These are phyloP conservation scores for Eleutherodactylus coqui DNA, from an alignment of 2,797 vertebrate genomes.

Conservation along the genomic window DNA sequence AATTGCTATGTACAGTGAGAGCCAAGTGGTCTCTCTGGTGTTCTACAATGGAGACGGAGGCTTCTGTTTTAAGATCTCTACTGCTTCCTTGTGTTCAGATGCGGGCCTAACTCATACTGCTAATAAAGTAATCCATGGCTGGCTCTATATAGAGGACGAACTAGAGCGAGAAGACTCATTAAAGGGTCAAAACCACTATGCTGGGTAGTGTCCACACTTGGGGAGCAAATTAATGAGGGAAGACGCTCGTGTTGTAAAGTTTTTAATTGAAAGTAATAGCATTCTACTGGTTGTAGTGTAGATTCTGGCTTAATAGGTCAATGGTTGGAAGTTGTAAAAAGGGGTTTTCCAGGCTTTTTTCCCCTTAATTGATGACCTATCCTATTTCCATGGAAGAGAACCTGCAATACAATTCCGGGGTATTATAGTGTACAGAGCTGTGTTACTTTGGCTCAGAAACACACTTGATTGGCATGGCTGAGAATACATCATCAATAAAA, in stretches of 20 bases:
- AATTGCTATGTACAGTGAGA: conserved; percentile 38
- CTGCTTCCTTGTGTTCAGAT: conserved; percentile 66
- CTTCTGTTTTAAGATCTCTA: conserved; percentile 65
- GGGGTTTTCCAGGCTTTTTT: too few relatives aligned
- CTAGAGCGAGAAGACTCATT: not conserved
- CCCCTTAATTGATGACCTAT: too few relatives aligned
- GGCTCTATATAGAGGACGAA: not conserved
- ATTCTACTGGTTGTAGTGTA: not conserved
- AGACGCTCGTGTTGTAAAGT: too few relatives aligned
- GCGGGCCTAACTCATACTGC: conserved; percentile 13
- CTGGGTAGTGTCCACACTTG: not conserved
- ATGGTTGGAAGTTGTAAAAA: not conserved
- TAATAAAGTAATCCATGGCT: not conserved
- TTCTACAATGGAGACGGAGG: conserved; percentile 21
- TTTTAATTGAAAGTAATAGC: not conserved
- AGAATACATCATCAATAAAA: too few relatives aligned
- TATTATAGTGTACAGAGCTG: too few relatives aligned
- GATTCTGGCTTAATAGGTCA: not conserved
- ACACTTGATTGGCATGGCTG: too few relatives aligned
- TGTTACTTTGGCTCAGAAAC: too few relatives aligned
- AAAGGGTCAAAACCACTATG: not conserved
- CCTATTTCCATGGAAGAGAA: too few relatives aligned
- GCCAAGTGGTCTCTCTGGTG: conserved; percentile 22
- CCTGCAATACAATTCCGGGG: too few relatives aligned
- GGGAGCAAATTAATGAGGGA: not conserved